These are phyloP conservation scores for Porites cylindrica DNA, from an alignment of 92 coral and sea anemone genomes.

Conservation along the genomic window DNA sequence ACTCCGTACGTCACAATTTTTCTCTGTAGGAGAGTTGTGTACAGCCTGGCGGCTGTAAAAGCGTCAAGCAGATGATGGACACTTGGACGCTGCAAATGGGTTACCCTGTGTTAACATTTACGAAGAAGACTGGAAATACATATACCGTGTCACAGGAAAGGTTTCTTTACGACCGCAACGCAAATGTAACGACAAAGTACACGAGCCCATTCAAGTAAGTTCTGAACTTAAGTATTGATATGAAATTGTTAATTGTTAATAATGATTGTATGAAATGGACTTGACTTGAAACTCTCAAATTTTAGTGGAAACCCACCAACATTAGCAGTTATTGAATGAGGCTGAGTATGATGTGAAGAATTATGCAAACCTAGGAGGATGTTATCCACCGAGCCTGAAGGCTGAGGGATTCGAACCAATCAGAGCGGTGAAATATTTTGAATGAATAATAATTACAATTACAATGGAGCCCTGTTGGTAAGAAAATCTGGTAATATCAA, in stretches of 20 bases:
- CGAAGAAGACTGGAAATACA: conserved; percentile 19
- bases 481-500: too few relatives aligned
- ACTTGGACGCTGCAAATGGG: conserved; percentile 97
- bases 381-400: too few relatives aligned
- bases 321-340: too few relatives aligned
- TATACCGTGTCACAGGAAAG: conserved; percentile 71
- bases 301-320: too few relatives aligned
- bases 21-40: conserved; percentile 64
- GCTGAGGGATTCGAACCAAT: too few relatives aligned
- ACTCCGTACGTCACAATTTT: neutral
- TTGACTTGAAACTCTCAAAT: too few relatives aligned
- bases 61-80: conserved; percentile 85
- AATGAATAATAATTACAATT: too few relatives aligned
- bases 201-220: conserved; percentile 60
- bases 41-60: conserved; percentile 34
- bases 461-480: too few relatives aligned
- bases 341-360: too few relatives aligned
- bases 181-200: conserved; percentile 80
- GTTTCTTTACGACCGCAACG: conserved; percentile 81
- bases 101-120: conserved; percentile 78
- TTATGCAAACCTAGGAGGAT: too few relatives aligned
- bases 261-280: too few relatives aligned
- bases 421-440: too few relatives aligned
- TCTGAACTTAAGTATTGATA: neutral
- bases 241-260: neutral